phyloP scores from a whole-genome alignment of 2,888 invertebrate genomes.

The Heteropelma amictum region DNA sequence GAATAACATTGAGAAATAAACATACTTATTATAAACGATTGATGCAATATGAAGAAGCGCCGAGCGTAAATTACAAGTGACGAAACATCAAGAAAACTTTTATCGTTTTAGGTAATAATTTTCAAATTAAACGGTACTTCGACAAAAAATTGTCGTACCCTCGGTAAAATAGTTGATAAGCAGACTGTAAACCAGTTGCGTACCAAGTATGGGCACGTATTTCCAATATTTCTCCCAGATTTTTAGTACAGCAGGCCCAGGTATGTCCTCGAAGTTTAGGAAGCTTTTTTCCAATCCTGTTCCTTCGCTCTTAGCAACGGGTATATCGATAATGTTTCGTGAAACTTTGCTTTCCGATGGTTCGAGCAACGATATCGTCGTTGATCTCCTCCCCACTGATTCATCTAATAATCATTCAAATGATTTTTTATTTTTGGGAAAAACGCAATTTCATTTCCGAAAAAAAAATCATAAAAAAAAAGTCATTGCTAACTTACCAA shows the following conservation, averaged over 20 bases:
- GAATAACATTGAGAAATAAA: no score
- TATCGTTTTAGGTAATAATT: background rate
- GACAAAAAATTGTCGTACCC: constrained; percentile 68
- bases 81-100: no score
- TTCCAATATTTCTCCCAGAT: constrained; percentile 81
- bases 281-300: constrained; percentile 61
- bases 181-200: constrained; percentile 79
- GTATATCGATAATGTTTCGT: constrained; percentile 17
- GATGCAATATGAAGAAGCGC: no score
- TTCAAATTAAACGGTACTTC: constrained; percentile 50
- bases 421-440: background rate
- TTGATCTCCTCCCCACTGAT: constrained; percentile 47
- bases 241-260: constrained; percentile 82
- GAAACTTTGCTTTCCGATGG: constrained; percentile 32
- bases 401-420: constrained; percentile 45
- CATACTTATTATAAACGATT: no score
- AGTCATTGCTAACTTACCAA: constrained; percentile 54
- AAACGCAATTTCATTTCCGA: background rate
- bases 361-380: constrained; percentile 59
- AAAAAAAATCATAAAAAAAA: no score
- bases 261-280: constrained; percentile 82
- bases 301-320: constrained; percentile 24
- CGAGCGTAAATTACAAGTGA: no score
- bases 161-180: constrained; percentile 72
- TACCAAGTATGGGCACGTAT: constrained; percentile 82